phyloP scores from a whole-genome alignment of 2,113 vertebrate species.

The Bagarius yarrelli region DNA sequence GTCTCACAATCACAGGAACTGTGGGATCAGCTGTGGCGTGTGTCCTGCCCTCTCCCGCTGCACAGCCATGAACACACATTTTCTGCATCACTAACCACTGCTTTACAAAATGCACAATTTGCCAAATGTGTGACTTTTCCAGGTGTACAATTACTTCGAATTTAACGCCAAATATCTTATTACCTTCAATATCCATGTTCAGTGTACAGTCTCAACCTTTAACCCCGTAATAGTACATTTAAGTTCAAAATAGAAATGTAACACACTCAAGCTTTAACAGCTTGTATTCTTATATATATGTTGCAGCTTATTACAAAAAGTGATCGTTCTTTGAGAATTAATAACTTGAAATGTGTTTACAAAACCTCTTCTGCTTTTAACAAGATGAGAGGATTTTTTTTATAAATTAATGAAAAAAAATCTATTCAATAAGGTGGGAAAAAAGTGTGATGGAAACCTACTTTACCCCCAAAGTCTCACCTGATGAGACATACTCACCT shows the following conservation, averaged over 20 bases:
- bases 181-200: not conserved
- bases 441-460: not conserved
- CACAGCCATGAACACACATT: slow-evolving; percentile 38
- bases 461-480: slow-evolving; percentile 15
- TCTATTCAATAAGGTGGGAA: not conserved
- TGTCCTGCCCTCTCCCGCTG: slow-evolving; percentile 26
- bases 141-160: slow-evolving; percentile 46
- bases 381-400: not conserved
- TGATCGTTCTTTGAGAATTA: not conserved
- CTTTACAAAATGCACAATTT: slow-evolving; percentile 61
- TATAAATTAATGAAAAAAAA: not conserved
- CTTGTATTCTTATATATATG: not conserved
- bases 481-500: too few relatives aligned
- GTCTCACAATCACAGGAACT: slow-evolving; percentile 76
- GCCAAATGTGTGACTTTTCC: slow-evolving; percentile 66
- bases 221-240: not conserved
- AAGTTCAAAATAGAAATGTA: not conserved
- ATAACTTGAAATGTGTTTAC: not conserved
- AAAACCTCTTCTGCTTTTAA: not conserved
- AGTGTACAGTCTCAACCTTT: not conserved
- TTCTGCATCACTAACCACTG: slow-evolving; percentile 62
- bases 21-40: slow-evolving; percentile 59
- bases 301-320: not conserved
- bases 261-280: not conserved
- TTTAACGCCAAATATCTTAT: not conserved